Conservation (phyloP, 2,113 vertebrate genomes). For the Periophthalmus modestus region DNA sequence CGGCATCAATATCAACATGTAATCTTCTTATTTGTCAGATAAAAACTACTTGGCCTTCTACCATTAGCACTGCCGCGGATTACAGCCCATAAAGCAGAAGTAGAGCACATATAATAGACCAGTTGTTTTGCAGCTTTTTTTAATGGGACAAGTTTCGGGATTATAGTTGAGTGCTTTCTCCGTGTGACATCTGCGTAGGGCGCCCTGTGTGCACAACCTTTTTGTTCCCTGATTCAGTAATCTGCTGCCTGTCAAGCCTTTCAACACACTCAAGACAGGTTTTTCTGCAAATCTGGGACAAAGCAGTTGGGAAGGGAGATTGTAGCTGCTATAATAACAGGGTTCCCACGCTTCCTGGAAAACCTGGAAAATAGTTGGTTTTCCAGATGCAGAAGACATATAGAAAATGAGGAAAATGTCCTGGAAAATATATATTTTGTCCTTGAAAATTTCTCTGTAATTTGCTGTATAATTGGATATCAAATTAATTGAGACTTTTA, state of each 20-base stretch:
- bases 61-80: constrained; percentile 30
- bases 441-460: too few species aligned
- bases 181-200: constrained; percentile 58
- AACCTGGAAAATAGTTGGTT: too few species aligned
- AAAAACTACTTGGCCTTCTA: constrained; percentile 14
- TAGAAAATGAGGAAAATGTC: background rate
- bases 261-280: constrained; percentile 19
- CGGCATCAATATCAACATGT: constrained; percentile 27
- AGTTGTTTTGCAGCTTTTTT: constrained; percentile 37
- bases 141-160: constrained; percentile 54
- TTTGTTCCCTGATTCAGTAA: constrained; percentile 50
- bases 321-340: constrained; percentile 36
- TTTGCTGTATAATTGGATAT: too few species aligned
- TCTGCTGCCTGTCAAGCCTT: constrained; percentile 50
- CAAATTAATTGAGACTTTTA: too few species aligned
- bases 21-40: constrained; percentile 53
- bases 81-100: constrained; percentile 55
- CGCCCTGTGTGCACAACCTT: constrained; percentile 45
- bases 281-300: constrained; percentile 30
- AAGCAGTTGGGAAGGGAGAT: constrained; percentile 33
- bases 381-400: background rate
- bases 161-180: constrained; percentile 51
- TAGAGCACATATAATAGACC: constrained; percentile 41
- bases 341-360: too few species aligned
- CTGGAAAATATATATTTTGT: too few species aligned